phyloP scores from a whole-genome alignment of 2,797 vertebrate genomes.

The Margarornis squamiger region DNA sequence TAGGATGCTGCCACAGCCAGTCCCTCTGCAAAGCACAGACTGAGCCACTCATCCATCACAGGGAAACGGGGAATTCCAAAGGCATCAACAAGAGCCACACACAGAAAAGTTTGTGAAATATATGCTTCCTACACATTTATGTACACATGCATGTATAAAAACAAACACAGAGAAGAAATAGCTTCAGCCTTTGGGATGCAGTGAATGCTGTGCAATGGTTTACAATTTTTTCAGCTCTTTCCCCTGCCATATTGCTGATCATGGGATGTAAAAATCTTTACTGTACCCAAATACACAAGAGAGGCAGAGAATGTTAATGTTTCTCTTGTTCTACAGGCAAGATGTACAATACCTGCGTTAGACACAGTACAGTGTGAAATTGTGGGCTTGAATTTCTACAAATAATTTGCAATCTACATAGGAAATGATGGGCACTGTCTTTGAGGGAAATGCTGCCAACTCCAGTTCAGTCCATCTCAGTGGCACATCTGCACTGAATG shows the following conservation, averaged over 20 bases:
- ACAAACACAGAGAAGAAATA: neutral
- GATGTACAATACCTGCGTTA: neutral
- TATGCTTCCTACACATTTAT: rapidly evolving
- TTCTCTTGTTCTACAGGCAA: neutral
- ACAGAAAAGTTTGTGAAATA: neutral
- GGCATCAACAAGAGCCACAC: rapidly evolving
- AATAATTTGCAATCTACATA: neutral
- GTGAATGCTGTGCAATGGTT: neutral
- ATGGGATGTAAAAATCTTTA: neutral
- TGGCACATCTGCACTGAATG: neutral
- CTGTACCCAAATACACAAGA: neutral
- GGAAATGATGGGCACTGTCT: neutral
- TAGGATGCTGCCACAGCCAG: neutral
- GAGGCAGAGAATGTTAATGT: neutral
- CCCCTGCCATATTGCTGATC: neutral
- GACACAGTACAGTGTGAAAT: neutral
- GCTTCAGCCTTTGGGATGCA: neutral
- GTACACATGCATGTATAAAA: rapidly evolving
- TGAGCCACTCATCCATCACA: neutral
- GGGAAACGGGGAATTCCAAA: rapidly evolving
- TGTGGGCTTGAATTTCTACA: neutral
- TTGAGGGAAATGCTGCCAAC: neutral
- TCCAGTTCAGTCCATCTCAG: neutral
- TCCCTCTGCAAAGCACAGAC: neutral
- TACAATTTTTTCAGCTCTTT: neutral